A percentile compares a stretch with the other conserved stretches of the same genome.
These are phyloP conservation scores for Desoria tigrina DNA, from an alignment of 2,888 invertebrate species.

Conservation along the genomic window DNA sequence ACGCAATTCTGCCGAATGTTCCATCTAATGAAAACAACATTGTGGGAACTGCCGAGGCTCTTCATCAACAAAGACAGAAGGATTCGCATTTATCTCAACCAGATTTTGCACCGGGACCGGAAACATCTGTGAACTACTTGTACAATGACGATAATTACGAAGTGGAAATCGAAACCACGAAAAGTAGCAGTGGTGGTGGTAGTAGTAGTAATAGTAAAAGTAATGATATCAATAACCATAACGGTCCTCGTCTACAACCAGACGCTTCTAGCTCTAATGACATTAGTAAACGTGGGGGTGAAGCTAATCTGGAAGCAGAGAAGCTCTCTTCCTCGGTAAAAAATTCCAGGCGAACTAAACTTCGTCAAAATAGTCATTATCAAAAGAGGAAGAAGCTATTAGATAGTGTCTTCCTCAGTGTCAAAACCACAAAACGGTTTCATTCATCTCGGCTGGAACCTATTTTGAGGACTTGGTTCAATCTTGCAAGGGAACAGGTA, in stretches of 20 bases:
- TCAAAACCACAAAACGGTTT: constrained; percentile 89
- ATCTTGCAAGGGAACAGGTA: constrained; percentile 87
- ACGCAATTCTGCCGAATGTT: constrained; percentile 4
- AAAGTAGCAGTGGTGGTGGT: not conserved
- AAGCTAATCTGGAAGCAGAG: not conserved
- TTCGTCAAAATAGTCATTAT: constrained; percentile 33
- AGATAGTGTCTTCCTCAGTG: constrained; percentile 89
- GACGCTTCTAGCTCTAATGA: not conserved
- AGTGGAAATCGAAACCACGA: constrained; percentile 21
- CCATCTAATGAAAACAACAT: not conserved
- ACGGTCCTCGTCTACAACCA: not conserved
- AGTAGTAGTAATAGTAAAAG: constrained; percentile 3
- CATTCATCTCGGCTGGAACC: constrained; percentile 80
- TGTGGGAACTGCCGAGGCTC: constrained; percentile 16
- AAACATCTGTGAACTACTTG: constrained; percentile 39
- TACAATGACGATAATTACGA: constrained; percentile 33
- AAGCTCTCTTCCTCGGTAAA: not conserved
- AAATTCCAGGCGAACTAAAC: constrained; percentile 19
- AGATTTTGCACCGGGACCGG: constrained; percentile 30
- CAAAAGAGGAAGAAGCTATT: constrained; percentile 56
- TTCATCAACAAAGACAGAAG: not conserved
- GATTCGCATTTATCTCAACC: constrained; percentile 11
- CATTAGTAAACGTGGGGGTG: constrained; percentile 13
- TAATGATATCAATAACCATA: constrained; percentile 14
- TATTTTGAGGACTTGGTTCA: constrained; percentile 93